Evolutionary conservation across 2,888 invertebrate species (phyloP).

Genomic region (Rhogogaster chlorosoma): DNA sequence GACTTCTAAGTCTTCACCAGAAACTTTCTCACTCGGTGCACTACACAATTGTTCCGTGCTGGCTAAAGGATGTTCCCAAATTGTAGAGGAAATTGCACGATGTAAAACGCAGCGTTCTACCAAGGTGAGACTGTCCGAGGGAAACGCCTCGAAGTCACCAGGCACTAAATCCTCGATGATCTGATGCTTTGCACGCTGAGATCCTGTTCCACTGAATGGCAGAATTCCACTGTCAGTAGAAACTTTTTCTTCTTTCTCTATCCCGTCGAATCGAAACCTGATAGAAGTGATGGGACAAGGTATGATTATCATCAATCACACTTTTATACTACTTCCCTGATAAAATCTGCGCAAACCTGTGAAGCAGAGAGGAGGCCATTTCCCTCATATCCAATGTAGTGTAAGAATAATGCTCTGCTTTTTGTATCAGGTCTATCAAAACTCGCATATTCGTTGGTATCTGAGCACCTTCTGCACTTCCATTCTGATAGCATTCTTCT

Average conservation of each 20-base stretch:
- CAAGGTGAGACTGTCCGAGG: constrained; percentile 62
- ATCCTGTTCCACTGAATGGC: constrained; percentile 66
- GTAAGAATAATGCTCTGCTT: constrained; percentile 80
- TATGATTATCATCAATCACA: background rate
- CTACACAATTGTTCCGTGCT: constrained; percentile 61
- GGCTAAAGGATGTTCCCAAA: constrained; percentile 60
- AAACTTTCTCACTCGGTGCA: constrained; percentile 61
- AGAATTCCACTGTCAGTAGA: constrained; percentile 61
- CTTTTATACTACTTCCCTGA: background rate
- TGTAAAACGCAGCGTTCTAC: constrained; percentile 70
- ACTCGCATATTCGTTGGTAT: constrained; percentile 81
- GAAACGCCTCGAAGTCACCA: constrained; percentile 61
- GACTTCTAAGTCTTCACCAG: constrained; percentile 58
- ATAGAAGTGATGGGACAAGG: background rate
- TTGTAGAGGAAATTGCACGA: constrained; percentile 69
- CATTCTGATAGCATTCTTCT: constrained; percentile 81
- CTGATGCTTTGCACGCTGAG: constrained; percentile 66
- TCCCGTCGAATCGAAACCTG: constrained; percentile 71
- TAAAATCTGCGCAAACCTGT: constrained; percentile 77
- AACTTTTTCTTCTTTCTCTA: constrained; percentile 62
- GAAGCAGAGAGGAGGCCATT: constrained; percentile 80
- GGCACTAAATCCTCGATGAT: constrained; percentile 69
- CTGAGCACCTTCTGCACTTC: constrained; percentile 75
- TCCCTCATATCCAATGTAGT: constrained; percentile 80
- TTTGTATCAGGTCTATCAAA: constrained; percentile 82